Evolutionary conservation across 2,113 vertebrate species (phyloP), one percentile per base, ranked within the genome.

Genomic region (Nyctereutes procyonoides): DNA sequence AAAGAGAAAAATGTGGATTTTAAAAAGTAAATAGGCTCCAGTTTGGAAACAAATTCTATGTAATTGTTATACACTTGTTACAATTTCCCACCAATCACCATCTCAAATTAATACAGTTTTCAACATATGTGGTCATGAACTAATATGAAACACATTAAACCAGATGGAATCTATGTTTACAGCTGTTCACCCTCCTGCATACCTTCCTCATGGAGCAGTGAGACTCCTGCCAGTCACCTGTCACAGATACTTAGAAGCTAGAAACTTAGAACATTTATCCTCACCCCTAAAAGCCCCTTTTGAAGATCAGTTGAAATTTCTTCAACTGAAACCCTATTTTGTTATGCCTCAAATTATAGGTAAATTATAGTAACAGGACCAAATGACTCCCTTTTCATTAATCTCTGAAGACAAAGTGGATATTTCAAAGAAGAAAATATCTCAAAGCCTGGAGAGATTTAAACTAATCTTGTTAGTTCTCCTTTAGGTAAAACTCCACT

Each of bases 361-460:
- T 93, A 56, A 74, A 94, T 96, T 93, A 91, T 14, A 74, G 26
- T 38, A 88, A 80, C 11, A 73, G 28, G 55, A 63, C 85, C 85
- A 96, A 79, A 60, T 82, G 19, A 55, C 6, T 81, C 19, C n/a
- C 30, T 43, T 94, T 96, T 95, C 62, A 86, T 73, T 97, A 51
- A 95, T 97, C n/a, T 97, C 96, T 96, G 56, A 67, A 93, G 38
- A 86, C 3, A 93, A 97, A 77, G 11, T 77, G 19, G 8, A 32
- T 93, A 85, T 98, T 98, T 95, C 10, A 55, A 86, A 85, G 14
- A 88, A 92, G 15, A 79, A 96, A 96, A 91, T 95, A 5, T 51
- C 1, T 87, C n/a, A 96, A 96, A 76, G 79, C 74, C 7, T 92
- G 92, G 81, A 93, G 43, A 96, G 58, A 88, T 94, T 93, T 94